Evolutionary conservation across 1,140 invertebrate genomes (phyloP), one percentile per base, ranked within the genome.

Genomic region (Leucophenga varia): DNA sequence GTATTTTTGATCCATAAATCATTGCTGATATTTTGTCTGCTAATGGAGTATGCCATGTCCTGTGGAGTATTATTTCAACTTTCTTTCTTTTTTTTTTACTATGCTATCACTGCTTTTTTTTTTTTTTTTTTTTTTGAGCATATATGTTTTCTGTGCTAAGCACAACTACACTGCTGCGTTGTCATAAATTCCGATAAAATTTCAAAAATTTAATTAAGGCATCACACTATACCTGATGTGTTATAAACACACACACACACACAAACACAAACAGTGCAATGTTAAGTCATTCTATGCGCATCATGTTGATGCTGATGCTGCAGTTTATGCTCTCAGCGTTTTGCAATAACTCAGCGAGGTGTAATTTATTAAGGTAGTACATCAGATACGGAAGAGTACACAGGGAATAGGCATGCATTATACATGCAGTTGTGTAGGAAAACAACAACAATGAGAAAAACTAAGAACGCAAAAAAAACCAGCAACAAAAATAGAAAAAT

Each of bases 101-200:
- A n/a, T n/a, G n/a, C n/a, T n/a, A n/a, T n/a, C n/a, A n/a, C n/a
- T n/a, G n/a, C n/a, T n/a, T n/a, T n/a, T n/a, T n/a, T n/a, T n/a
- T n/a, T n/a, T n/a, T n/a, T n/a, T n/a, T n/a, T n/a, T n/a, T n/a
- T n/a, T n/a, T n/a, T n/a, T n/a, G n/a, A n/a, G n/a, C n/a, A n/a
- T n/a, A n/a, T n/a, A n/a, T n/a, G n/a, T n/a, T n/a, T n/a, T n/a
- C n/a, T n/a, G n/a, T n/a, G n/a, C n/a, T n/a, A n/a, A 52, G 58
- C 35, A 36, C 38, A 16, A 10, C 14, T 30, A 31, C 25, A 38
- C 25, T 28, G 37, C 37, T 39, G 46, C 21, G 20, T 38, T 42
- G 49, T 49, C 63, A 56, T 57, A 67, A 61, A 65, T 67, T 65
- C 46, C 67, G 63, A 57, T 61, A 58, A 61, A 65, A 61, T 61